Evolutionary conservation across 2,797 vertebrate genomes (phyloP).

Genomic region (Rachycentron canadum): DNA sequence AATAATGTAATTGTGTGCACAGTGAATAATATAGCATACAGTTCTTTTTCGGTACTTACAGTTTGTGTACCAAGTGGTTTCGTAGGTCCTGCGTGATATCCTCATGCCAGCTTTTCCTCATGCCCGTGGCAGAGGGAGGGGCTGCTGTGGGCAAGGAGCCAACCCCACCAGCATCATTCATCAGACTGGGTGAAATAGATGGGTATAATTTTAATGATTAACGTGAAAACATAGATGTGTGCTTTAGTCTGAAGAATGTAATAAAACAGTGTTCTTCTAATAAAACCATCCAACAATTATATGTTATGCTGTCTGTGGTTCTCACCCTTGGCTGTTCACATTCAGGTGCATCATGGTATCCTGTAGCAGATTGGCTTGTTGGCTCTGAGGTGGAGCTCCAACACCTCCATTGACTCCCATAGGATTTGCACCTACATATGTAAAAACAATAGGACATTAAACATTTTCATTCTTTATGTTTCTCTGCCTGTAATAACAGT

Average conservation of each 20-base stretch:
- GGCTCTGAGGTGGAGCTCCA: slow-evolving; percentile 85
- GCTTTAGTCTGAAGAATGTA: background rate
- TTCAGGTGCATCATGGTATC: slow-evolving; percentile 95
- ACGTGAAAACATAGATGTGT: background rate
- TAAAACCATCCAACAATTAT: background rate
- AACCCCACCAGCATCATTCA: slow-evolving; percentile 91
- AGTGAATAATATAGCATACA: background rate
- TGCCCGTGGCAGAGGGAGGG: slow-evolving; percentile 91
- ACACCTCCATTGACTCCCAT: slow-evolving; percentile 97
- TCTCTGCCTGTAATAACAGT: background rate
- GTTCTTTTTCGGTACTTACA: slow-evolving; percentile 82
- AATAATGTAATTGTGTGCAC: background rate
- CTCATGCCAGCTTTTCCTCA: slow-evolving; percentile 97
- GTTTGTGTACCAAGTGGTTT: slow-evolving; percentile 96
- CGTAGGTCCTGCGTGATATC: slow-evolving; percentile 96
- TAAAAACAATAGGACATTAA: background rate
- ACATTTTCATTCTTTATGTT: background rate
- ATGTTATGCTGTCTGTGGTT: slow-evolving; percentile 10
- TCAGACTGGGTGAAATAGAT: slow-evolving; percentile 77
- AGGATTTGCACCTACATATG: slow-evolving; percentile 85
- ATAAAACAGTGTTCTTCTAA: background rate
- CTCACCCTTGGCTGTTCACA: slow-evolving; percentile 94
- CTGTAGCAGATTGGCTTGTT: slow-evolving; percentile 89
- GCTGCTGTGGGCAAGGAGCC: slow-evolving; percentile 93
- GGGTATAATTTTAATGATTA: background rate